Evolutionary conservation across 2,113 vertebrate genomes (phyloP).

Genomic region (Alouatta palliata): DNA sequence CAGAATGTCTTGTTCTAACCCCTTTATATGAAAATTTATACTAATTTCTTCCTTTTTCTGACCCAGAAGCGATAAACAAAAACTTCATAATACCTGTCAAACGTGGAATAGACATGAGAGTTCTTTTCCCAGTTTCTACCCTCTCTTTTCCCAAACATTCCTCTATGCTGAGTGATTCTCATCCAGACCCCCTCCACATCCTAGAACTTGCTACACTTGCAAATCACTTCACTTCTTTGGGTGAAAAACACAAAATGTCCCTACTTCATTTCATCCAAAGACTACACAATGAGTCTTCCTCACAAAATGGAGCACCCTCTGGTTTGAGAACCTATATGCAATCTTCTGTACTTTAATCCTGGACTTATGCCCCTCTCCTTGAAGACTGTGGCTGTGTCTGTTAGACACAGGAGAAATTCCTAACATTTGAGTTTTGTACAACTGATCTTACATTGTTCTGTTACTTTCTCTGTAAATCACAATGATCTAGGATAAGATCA

Average conservation of each 20-base stretch:
- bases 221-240: background rate
- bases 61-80: background rate
- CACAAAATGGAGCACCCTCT: background rate
- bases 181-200: background rate
- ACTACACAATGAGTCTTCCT: background rate
- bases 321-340: background rate
- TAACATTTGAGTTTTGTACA: background rate
- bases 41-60: background rate
- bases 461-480: constrained; percentile 6
- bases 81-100: background rate
- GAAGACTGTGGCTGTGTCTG: background rate
- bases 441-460: background rate
- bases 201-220: background rate
- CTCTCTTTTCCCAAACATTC: background rate
- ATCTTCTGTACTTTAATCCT: background rate
- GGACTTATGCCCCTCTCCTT: background rate
- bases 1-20: background rate
- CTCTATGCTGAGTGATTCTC: background rate
- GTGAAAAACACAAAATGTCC: background rate
- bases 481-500: background rate
- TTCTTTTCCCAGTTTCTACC: background rate
- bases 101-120: background rate
- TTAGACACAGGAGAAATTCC: background rate
- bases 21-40: background rate
- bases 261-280: background rate